A percentile compares a stretch with the other conserved stretches of the same genome.
These are phyloP conservation scores for Rhodophaea formosa DNA, from an alignment of 2,888 invertebrate genomes.

Conservation along the genomic window DNA sequence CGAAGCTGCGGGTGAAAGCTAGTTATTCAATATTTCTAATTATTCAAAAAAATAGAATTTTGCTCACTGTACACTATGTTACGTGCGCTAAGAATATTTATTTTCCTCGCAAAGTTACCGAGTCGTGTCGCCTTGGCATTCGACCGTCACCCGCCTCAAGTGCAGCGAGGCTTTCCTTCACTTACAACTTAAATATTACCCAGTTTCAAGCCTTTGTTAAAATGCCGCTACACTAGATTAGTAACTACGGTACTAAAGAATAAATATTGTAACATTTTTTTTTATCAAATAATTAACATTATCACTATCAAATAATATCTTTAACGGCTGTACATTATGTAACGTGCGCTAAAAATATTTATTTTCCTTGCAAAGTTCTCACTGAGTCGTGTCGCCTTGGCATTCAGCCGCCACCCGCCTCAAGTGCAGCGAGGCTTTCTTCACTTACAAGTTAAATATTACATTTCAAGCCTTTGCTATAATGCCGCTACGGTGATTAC, in stretches of 20 bases:
- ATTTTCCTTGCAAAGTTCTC: not conserved
- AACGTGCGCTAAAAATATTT: not conserved
- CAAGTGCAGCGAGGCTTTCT: not conserved
- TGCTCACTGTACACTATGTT: not conserved
- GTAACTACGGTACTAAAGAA: too few species aligned
- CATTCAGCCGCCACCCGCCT: not conserved
- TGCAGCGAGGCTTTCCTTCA: not conserved
- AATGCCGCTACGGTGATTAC: too few species aligned
- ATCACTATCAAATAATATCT: too few species aligned
- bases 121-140: not conserved
- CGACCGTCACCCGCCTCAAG: conserved; percentile 7
- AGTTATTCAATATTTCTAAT: too few species aligned
- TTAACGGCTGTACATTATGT: not conserved
- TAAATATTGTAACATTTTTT: too few species aligned
- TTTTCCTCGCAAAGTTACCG: not conserved
- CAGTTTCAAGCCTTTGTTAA: not conserved
- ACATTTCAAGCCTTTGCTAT: not conserved
- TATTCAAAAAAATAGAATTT: too few species aligned
- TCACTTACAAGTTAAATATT: not conserved
- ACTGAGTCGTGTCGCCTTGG: not conserved
- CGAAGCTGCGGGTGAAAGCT: too few species aligned
- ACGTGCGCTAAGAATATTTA: not conserved
- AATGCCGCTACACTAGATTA: too few species aligned
- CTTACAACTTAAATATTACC: not conserved
- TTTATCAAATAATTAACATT: too few species aligned